These are phyloP conservation scores for Blomia tropicalis DNA, from an alignment of 2,888 invertebrate species.

Conservation along the genomic window DNA sequence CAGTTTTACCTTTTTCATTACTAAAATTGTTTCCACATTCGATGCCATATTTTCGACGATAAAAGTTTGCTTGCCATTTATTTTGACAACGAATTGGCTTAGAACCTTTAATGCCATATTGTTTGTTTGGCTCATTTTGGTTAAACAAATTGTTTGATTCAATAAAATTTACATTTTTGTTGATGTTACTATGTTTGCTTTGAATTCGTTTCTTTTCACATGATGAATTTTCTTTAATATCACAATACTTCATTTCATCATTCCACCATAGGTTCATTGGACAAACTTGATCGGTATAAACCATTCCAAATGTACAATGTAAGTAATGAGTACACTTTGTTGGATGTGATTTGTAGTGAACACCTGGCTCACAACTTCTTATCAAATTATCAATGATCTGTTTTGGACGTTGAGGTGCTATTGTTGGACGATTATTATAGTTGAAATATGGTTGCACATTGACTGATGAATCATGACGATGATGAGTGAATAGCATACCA, in stretches of 20 bases:
- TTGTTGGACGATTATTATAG: background rate
- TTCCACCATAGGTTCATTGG: background rate
- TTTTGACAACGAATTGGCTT: background rate
- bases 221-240: background rate
- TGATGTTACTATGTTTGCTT: background rate
- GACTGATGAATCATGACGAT: too few relatives aligned
- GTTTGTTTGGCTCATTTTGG: background rate
- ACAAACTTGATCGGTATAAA: background rate
- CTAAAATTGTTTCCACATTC: background rate
- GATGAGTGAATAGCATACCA: too few relatives aligned
- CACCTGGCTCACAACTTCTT: background rate
- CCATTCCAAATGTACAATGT: background rate
- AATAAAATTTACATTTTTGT: background rate
- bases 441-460: background rate
- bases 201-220: background rate
- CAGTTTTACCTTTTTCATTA: background rate
- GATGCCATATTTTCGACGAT: background rate
- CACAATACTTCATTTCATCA: background rate
- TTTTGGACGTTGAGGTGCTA: background rate
- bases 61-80: slow-evolving; percentile 1
- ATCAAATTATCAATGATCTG: background rate
- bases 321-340: slow-evolving; percentile 1
- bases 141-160: background rate
- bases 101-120: too few relatives aligned
- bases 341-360: background rate